phyloP scores from a whole-genome alignment of 1,140 invertebrate species.

The Penaeus chinensis region DNA sequence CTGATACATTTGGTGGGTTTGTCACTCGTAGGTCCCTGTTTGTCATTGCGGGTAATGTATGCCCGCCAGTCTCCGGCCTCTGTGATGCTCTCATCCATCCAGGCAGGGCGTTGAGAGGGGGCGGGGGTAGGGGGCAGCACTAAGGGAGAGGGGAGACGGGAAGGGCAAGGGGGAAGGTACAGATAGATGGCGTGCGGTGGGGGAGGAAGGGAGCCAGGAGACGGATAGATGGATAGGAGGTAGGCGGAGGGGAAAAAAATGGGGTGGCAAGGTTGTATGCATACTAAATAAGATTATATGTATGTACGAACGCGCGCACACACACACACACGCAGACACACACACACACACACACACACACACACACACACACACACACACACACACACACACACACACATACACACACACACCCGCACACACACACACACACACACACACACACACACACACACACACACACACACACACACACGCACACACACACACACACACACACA shows the following conservation, averaged over 20 bases:
- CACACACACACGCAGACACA: not conserved
- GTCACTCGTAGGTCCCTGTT: too few species aligned
- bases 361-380: conserved; percentile 6
- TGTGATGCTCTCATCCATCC: not conserved
- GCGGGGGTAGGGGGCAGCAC: not conserved
- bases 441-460: conserved; percentile 13
- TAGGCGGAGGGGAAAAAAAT: not conserved
- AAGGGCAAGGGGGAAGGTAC: not conserved
- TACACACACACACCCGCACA: conserved; percentile 2
- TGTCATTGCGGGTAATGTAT: not conserved
- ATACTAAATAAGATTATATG: not conserved
- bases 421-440: conserved; percentile 20
- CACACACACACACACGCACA: not conserved
- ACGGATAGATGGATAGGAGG: not conserved
- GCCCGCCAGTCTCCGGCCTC: not conserved
- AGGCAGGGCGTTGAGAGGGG: not conserved
- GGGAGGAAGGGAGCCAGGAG: not conserved
- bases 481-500: not conserved
- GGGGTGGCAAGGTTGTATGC: not conserved
- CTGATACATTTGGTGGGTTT: too few species aligned
- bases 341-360: not conserved
- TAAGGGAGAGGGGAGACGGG: not conserved
- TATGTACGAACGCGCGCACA: not conserved
- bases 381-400: not conserved
- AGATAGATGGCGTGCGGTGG: not conserved